A percentile compares a stretch with the other conserved stretches of the same genome.
phyloP scores from a whole-genome alignment of 1,140 invertebrate species.

The Bombus confusus region DNA sequence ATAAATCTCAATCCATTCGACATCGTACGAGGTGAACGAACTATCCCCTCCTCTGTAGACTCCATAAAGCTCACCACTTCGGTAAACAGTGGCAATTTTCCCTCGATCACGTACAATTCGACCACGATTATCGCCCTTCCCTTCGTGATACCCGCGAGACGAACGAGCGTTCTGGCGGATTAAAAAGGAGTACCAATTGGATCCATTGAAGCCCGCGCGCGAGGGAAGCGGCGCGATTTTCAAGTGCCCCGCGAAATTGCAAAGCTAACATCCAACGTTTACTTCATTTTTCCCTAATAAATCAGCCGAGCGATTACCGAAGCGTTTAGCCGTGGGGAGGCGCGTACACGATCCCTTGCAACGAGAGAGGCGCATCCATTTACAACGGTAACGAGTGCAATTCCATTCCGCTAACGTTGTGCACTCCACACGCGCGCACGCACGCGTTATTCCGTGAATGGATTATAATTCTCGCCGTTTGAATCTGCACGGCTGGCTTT shows the following conservation, averaged over 20 bases:
- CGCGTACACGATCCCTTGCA: background rate
- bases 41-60: background rate
- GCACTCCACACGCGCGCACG: background rate
- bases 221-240: constrained; percentile 5
- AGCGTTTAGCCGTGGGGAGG: constrained; percentile 8
- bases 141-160: background rate
- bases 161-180: background rate
- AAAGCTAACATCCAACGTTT: constrained; percentile 24
- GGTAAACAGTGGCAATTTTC: constrained; percentile 26
- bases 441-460: constrained; percentile 24
- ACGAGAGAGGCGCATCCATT: constrained; percentile 7
- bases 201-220: no score
- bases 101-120: constrained; percentile 12
- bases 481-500: background rate
- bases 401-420: constrained; percentile 15
- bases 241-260: constrained; percentile 19
- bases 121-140: background rate
- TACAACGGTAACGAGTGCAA: constrained; percentile 37
- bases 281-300: constrained; percentile 51
- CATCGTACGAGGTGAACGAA: background rate
- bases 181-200: background rate
- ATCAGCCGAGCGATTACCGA: constrained; percentile 34
- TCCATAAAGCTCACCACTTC: background rate
- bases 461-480: constrained; percentile 30
- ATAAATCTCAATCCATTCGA: background rate